Conservation (phyloP, 2,113 vertebrate species). For the Sinocyclocheilus anophthalmus region DNA sequence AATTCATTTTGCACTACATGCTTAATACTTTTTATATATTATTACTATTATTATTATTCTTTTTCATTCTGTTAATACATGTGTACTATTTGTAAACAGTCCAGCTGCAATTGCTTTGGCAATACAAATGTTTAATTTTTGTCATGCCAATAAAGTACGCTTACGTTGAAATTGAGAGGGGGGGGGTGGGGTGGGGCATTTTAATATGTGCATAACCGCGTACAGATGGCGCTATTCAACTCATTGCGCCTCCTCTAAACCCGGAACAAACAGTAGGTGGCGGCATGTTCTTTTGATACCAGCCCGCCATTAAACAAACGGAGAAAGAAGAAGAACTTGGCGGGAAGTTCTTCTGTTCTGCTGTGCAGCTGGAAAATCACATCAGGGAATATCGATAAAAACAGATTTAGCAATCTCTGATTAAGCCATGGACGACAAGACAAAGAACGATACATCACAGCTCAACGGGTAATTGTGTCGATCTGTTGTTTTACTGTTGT, state of each 20-base stretch:
- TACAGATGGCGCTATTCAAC: conserved; percentile 2
- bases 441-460: not conserved
- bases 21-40: too few relatives aligned
- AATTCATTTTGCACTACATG: too few relatives aligned
- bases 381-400: not conserved
- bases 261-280: not conserved
- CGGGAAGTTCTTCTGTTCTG: not conserved
- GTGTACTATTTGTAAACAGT: too few relatives aligned
- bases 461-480: conserved; percentile 18
- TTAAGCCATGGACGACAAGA: not conserved
- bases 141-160: too few relatives aligned
- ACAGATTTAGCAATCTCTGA: not conserved
- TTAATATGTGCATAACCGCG: not conserved
- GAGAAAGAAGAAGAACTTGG: not conserved
- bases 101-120: too few relatives aligned
- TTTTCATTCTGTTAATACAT: too few relatives aligned
- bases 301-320: too few relatives aligned
- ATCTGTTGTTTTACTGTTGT: not conserved
- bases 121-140: too few relatives aligned
- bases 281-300: too few relatives aligned
- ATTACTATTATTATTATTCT: too few relatives aligned
- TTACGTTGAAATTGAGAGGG: too few relatives aligned
- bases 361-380: not conserved
- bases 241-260: not conserved
- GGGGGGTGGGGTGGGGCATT: too few relatives aligned